These are phyloP conservation scores for Tolypeutes matacus DNA, from an alignment of 2,797 vertebrate genomes.

Conservation along the genomic window DNA sequence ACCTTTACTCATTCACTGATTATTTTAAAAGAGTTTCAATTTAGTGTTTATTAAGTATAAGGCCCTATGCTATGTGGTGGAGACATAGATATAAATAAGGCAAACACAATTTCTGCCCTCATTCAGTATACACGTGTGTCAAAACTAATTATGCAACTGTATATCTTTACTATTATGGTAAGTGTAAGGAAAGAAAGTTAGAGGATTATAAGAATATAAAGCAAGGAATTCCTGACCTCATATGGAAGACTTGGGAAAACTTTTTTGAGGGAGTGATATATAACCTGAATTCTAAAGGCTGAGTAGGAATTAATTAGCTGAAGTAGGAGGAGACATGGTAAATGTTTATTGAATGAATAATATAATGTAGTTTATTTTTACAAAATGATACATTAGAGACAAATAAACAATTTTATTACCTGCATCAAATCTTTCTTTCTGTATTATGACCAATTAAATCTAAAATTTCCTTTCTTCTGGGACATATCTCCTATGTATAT, in stretches of 20 bases:
- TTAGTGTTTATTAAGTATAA: conserved; percentile 51
- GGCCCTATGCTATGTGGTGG: background rate
- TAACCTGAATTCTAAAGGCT: background rate
- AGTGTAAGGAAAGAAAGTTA: background rate
- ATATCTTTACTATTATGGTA: background rate
- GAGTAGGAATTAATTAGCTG: conserved; percentile 46
- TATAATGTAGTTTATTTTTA: conserved; percentile 1
- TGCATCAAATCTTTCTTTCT: background rate
- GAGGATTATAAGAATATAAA: background rate
- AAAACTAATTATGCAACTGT: conserved; percentile 22
- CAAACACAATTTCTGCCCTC: conserved; percentile 30
- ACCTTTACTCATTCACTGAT: conserved; percentile 7
- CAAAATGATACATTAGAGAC: background rate
- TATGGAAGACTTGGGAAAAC: conserved; percentile 9
- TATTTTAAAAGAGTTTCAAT: conserved; percentile 54
- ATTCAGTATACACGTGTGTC: background rate
- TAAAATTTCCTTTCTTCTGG: conserved; percentile 24
- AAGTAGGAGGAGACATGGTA: conserved; percentile 7
- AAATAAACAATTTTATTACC: conserved; percentile 51
- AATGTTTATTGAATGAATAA: conserved; percentile 47
- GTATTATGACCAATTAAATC: conserved; percentile 14
- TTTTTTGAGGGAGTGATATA: background rate
- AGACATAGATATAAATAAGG: background rate
- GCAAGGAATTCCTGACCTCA: background rate
- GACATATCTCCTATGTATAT: background rate